Percentiles rank a stretch among this genome's conserved stretches.
Conservation (phyloP, 1,140 invertebrate genomes). For the Hesperophylax magnus region DNA sequence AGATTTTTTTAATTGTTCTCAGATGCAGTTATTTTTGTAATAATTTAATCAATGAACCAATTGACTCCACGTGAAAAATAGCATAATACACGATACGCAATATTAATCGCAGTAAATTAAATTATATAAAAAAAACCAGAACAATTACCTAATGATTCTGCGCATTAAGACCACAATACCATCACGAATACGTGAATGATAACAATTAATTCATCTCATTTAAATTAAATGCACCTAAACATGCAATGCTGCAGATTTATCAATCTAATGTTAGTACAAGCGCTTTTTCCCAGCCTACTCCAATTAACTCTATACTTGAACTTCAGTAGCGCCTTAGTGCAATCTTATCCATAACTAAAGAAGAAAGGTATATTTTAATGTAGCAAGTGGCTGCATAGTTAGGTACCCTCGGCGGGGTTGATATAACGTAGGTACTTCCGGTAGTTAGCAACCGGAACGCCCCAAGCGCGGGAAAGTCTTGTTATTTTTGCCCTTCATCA, state of each 20-base stretch:
- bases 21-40: too few relatives aligned
- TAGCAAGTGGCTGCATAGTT: background rate
- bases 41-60: too few relatives aligned
- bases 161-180: too few relatives aligned
- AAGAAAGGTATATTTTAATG: background rate
- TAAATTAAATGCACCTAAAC: background rate
- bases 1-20: too few relatives aligned
- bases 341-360: background rate
- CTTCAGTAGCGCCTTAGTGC: background rate
- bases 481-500: slow-evolving; percentile 25
- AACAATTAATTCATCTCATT: too few relatives aligned
- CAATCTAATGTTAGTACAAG: background rate
- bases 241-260: background rate
- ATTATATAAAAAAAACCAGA: too few relatives aligned
- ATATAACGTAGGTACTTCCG: slow-evolving; percentile 3
- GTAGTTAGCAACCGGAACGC: slow-evolving; percentile 27
- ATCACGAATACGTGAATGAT: too few relatives aligned
- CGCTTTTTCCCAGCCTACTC: background rate
- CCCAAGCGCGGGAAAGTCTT: slow-evolving; percentile 34
- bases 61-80: too few relatives aligned
- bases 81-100: too few relatives aligned
- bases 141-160: too few relatives aligned
- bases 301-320: background rate
- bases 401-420: background rate
- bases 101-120: too few relatives aligned